Evolutionary conservation across 2,797 vertebrate genomes (phyloP), one percentile per base, ranked within the genome.

Genomic region (Bryconaethiops microstoma): DNA sequence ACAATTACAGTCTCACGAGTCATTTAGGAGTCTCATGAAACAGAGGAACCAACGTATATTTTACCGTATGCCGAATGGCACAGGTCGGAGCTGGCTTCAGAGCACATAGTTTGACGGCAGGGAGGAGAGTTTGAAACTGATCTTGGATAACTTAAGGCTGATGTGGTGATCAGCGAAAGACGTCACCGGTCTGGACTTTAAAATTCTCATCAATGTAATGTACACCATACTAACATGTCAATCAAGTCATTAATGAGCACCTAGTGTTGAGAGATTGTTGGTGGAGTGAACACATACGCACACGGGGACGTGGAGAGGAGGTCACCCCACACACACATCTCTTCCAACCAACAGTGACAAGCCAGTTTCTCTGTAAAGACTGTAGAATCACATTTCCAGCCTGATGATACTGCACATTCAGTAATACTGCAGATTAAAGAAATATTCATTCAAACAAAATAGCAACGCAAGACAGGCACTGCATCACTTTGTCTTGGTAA

Each of bases 171-270:
- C 87, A 78, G 88, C 86, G 84, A 89, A 86, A 83, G 82, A 87
- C 90, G 92, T 94, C 92, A 93, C 78, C 57, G 92, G 92, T 84
- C 85, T 82, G 88, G 86, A 88, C 87, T 89, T 87, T 87, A 62
- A 85, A 91, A 91, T 88, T 90, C 88, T 90, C 86, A 91, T 90
- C 91, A 93, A 91, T 91, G 92, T 94, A 93, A 93, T 93, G 88
- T 89, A 92, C 92, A 89, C 84, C 90, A 93, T 85, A 86, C 89
- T 84, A 62, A 86, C 87, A 64, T 90, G 90, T 92, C 90, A 88
- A 89, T 93, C 92, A 92, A 78, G 64, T 84, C 83, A 89, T 85
- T 84, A 72, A 86, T 89, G 79, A 87, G 87, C 23, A 68, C 63
- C 23, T 62, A 4, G 67, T 88, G 55, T 2, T 74, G 40, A 85